Conservation (phyloP, 2,113 vertebrate species). For the Damaliscus lunatus region DNA sequence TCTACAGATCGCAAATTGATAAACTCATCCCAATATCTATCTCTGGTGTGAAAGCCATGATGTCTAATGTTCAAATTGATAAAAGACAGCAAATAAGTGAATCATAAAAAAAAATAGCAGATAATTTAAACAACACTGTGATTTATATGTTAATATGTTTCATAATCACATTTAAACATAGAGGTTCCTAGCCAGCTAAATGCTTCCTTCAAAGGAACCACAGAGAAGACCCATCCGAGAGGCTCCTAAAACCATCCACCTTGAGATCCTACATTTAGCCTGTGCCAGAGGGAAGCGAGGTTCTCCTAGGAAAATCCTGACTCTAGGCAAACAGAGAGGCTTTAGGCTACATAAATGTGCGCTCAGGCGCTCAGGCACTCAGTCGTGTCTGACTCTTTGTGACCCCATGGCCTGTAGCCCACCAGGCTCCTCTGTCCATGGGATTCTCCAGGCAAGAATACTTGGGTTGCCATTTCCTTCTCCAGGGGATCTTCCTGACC, state of each 20-base stretch:
- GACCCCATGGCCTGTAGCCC: not conserved
- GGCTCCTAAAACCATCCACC: not conserved
- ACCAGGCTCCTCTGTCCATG: not conserved
- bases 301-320: not conserved
- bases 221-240: accelerated
- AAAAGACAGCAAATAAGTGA: not conserved
- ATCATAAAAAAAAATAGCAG: not conserved
- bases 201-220: not conserved
- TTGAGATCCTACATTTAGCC: not conserved
- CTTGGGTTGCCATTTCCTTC: not conserved
- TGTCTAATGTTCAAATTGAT: not conserved
- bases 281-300: accelerated
- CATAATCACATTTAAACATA: not conserved
- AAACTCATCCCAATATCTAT: not conserved
- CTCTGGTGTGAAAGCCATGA: not conserved
- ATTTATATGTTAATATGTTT: not conserved
- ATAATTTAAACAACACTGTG: not conserved
- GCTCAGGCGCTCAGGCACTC: not conserved
- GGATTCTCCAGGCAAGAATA: not conserved
- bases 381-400: not conserved
- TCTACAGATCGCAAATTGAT: not conserved
- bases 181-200: not conserved
- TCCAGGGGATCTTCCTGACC: not conserved
- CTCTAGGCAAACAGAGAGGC: not conserved
- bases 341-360: not conserved